These are phyloP conservation scores for Xylota segnis DNA, from an alignment of 2,888 invertebrate genomes.

Conservation along the genomic window DNA sequence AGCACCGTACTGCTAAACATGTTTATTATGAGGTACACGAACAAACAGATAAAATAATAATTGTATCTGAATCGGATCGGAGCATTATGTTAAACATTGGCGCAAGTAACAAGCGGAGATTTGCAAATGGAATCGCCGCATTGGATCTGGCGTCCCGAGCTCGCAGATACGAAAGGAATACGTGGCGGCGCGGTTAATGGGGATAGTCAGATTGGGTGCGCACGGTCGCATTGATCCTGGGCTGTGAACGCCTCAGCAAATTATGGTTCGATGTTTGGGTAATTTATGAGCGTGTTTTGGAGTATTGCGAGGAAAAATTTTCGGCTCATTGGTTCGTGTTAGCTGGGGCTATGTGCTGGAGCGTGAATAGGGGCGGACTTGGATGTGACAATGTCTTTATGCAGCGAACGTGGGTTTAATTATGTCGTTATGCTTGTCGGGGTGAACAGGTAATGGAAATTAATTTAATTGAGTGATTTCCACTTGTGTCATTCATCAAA, in stretches of 20 bases:
- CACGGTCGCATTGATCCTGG: slow-evolving; percentile 67
- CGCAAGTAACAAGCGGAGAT: slow-evolving; percentile 76
- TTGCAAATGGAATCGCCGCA: slow-evolving; percentile 72
- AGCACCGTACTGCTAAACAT: slow-evolving; percentile 65
- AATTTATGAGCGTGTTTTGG: slow-evolving; percentile 73
- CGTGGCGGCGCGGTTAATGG: slow-evolving; percentile 44
- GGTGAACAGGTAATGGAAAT: slow-evolving; percentile 60
- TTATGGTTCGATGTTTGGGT: slow-evolving; percentile 75
- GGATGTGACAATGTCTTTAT: slow-evolving; percentile 61
- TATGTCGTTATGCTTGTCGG: slow-evolving; percentile 65
- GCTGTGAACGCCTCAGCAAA: slow-evolving; percentile 76
- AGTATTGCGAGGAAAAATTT: slow-evolving; percentile 57
- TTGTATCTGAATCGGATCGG: slow-evolving; percentile 76
- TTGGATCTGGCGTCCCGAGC: slow-evolving; percentile 13
- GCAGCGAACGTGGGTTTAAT: slow-evolving; percentile 70
- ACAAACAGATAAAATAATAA: slow-evolving; percentile 77
- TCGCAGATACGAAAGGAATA: slow-evolving; percentile 7
- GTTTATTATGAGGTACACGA: slow-evolving; percentile 76
- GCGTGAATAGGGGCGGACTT: slow-evolving; percentile 55
- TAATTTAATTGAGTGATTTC: slow-evolving; percentile 71
- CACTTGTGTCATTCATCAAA: slow-evolving; percentile 44
- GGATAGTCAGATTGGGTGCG: slow-evolving; percentile 64
- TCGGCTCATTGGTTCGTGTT: slow-evolving; percentile 62
- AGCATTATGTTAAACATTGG: slow-evolving; percentile 76
- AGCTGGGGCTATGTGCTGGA: slow-evolving; percentile 8